Evolutionary conservation across 1,140 invertebrate genomes (phyloP).

Genomic region (Atta colombica): DNA sequence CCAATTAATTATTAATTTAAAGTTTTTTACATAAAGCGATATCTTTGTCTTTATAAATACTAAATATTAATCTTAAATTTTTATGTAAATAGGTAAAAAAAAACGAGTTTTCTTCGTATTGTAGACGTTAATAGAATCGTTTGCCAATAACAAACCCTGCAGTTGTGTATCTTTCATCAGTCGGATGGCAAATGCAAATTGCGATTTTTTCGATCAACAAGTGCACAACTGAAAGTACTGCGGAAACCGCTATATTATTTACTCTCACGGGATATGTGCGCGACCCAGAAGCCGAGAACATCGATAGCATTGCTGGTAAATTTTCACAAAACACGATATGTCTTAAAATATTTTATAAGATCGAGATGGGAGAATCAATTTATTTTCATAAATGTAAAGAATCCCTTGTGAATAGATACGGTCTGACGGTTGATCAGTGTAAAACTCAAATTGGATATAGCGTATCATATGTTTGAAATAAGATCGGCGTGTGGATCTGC

Average conservation of each 20-base stretch:
- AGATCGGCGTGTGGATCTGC: constrained; percentile 8
- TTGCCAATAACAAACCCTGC: neutral
- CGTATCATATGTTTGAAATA: constrained; percentile 37
- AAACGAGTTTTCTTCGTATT: neutral
- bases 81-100: neutral
- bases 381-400: constrained; percentile 28
- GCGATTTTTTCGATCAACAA: constrained; percentile 48
- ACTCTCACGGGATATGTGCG: constrained; percentile 25
- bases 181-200: constrained; percentile 26
- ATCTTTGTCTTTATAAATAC: neutral
- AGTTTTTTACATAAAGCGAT: neutral
- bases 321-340: neutral
- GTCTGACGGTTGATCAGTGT: constrained; percentile 38
- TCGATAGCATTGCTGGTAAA: constrained; percentile 15
- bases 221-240: constrained; percentile 11
- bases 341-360: constrained; percentile 23
- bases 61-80: neutral
- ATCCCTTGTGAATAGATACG: neutral
- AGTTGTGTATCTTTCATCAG: constrained; percentile 41
- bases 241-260: constrained; percentile 16
- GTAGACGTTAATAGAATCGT: neutral
- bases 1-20: neutral
- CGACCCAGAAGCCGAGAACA: neutral
- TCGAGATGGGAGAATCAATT: constrained; percentile 15
- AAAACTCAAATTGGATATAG: constrained; percentile 43